Evolutionary conservation across 2,113 vertebrate species (phyloP).

Genomic region (Lampris megalopsis): DNA sequence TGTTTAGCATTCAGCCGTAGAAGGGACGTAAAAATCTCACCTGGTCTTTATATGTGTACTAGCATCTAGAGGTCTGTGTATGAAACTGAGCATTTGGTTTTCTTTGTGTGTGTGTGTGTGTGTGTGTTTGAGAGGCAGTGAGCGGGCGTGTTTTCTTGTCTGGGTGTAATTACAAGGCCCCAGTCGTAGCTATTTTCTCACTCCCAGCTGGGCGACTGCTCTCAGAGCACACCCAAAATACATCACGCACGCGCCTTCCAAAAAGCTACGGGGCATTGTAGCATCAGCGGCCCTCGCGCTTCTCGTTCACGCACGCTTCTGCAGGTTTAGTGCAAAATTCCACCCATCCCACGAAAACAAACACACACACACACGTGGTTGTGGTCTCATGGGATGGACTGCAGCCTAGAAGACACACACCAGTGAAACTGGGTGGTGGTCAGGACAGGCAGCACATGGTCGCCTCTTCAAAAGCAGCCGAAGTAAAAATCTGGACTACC

Average conservation of each 20-base stretch:
- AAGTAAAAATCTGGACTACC: slow-evolving; percentile 7
- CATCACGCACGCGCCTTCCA: slow-evolving; percentile 8
- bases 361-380: slow-evolving; percentile 16
- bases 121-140: slow-evolving; percentile 7
- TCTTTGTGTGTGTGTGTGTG: slow-evolving; percentile 6
- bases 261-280: not conserved
- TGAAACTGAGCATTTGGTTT: not conserved
- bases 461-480: slow-evolving; percentile 3
- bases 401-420: slow-evolving; percentile 16
- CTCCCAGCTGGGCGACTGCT: slow-evolving; percentile 45
- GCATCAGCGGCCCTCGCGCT: not conserved
- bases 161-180: slow-evolving; percentile 69
- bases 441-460: not conserved
- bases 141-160: slow-evolving; percentile 60
- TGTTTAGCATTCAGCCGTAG: too few species aligned
- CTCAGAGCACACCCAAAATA: not conserved
- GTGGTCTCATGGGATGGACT: slow-evolving; percentile 24
- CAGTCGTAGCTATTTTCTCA: slow-evolving; percentile 52
- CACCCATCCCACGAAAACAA: too few species aligned
- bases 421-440: slow-evolving; percentile 21
- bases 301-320: too few species aligned
- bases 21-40: too few species aligned
- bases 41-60: not conserved
- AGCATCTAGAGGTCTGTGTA: not conserved
- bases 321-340: too few species aligned